A percentile compares a stretch with the other conserved stretches of the same genome.
These are phyloP conservation scores for Ianthella basta DNA, from an alignment of 37 sponge, comb jelly and placozoan species.

Conservation along the genomic window DNA sequence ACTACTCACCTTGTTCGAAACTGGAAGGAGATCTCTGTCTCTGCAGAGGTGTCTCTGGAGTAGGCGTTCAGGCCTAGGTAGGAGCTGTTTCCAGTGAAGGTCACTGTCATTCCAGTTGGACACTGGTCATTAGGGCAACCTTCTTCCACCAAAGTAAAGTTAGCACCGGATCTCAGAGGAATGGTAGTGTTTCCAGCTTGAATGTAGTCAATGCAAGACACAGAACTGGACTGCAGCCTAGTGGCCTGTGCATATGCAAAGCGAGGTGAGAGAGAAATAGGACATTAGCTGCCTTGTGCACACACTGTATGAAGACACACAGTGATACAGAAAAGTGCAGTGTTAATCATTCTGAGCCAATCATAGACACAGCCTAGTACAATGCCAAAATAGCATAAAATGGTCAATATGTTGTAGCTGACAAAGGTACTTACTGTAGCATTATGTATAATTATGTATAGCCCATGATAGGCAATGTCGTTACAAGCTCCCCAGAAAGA, in stretches of 20 bases:
- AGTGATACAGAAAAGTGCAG: no score
- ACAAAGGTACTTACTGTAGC: no score
- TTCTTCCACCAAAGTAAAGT: conserved; percentile 11
- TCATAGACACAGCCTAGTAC: no score
- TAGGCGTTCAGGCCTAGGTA: conserved; percentile 36
- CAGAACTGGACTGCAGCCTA: conserved; percentile 17
- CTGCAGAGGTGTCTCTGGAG: not conserved
- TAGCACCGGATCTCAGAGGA: conserved; percentile 16
- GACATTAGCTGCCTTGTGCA: conserved; percentile 9
- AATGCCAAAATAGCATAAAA: no score
- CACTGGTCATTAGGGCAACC: conserved; percentile 66
- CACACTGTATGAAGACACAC: no score
- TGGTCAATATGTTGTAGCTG: no score
- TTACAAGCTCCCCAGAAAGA: no score
- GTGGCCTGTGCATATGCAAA: not conserved
- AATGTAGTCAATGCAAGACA: conserved; percentile 51
- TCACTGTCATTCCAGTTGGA: conserved; percentile 37
- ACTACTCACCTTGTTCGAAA: conserved; percentile 47
- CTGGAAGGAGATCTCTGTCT: conserved; percentile 4
- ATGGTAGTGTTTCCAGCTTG: not conserved
- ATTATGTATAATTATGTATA: no score
- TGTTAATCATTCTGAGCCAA: no score
- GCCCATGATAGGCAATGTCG: not conserved
- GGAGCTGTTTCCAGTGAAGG: conserved; percentile 46
- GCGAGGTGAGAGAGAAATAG: not conserved